These are phyloP conservation scores for Scaptomyza reducta DNA, from an alignment of 2,888 invertebrate genomes.

Conservation along the genomic window DNA sequence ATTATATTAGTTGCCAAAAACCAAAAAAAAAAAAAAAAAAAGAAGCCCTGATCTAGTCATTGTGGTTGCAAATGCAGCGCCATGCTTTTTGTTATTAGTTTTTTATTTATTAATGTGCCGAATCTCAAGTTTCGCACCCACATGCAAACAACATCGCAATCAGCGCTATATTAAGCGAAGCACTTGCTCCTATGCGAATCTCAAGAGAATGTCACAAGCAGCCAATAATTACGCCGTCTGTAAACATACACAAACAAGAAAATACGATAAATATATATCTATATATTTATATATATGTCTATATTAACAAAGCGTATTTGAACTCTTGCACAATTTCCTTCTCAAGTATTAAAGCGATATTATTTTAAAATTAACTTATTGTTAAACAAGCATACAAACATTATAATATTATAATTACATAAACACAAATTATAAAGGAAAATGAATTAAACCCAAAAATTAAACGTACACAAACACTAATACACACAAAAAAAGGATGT, in stretches of 20 bases:
- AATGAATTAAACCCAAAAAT: conserved; percentile 31
- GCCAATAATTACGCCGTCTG: conserved; percentile 46
- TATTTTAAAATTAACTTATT: conserved; percentile 74
- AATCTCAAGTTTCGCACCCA: conserved; percentile 69
- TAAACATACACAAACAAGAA: conserved; percentile 28
- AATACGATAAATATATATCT: conserved; percentile 20
- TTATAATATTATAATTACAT: conserved; percentile 53
- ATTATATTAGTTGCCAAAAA: conserved; percentile 34
- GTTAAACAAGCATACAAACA: conserved; percentile 65
- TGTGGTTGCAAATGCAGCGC: conserved; percentile 61
- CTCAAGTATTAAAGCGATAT: conserved; percentile 79
- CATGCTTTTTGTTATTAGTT: conserved; percentile 74
- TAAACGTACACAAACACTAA: conserved; percentile 21
- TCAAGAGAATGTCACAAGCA: conserved; percentile 68
- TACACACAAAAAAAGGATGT: conserved; percentile 20
- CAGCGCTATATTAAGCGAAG: conserved; percentile 40
- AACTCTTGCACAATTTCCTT: conserved; percentile 75
- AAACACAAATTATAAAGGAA: conserved; percentile 48
- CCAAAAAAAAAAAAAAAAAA: conserved; percentile 2
- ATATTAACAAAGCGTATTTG: conserved; percentile 58
- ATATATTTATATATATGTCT: conserved; percentile 20
- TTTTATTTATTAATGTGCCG: conserved; percentile 70
- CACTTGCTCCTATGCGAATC: conserved; percentile 68
- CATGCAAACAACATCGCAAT: conserved; percentile 45
- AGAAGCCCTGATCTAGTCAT: conserved; percentile 62